Evolutionary conservation across 1,140 invertebrate genomes (phyloP).

Genomic region (Platyscapa corneri): DNA sequence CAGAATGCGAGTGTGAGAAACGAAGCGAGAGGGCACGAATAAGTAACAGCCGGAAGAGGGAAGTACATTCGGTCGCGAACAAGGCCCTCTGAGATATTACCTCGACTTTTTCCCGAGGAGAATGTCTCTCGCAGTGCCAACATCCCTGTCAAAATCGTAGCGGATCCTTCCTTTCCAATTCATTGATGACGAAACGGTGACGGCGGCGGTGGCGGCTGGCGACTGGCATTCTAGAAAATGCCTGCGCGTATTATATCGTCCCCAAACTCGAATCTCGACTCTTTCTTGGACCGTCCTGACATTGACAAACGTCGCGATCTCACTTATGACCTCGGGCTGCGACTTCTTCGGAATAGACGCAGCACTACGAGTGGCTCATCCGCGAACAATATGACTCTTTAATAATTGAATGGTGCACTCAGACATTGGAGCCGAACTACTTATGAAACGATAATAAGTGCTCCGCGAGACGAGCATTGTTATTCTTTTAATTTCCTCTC

Average conservation of each 20-base stretch:
- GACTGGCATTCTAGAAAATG: neutral
- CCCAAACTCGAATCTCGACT: too few relatives aligned
- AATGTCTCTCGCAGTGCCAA: constrained; percentile 23
- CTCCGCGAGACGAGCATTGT: too few relatives aligned
- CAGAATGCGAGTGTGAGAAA: neutral
- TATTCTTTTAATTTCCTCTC: too few relatives aligned
- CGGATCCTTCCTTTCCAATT: constrained; percentile 37
- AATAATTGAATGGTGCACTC: neutral
- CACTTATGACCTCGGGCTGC: neutral
- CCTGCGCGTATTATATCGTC: too few relatives aligned
- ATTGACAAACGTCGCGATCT: neutral
- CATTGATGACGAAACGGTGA: constrained; percentile 7
- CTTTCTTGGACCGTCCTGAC: too few relatives aligned
- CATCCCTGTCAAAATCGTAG: constrained; percentile 24
- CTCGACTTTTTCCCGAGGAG: constrained; percentile 23
- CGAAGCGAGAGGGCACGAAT: neutral
- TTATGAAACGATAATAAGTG: too few relatives aligned
- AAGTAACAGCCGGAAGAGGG: neutral
- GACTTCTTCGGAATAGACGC: neutral
- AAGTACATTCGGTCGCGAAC: neutral
- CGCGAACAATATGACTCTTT: neutral
- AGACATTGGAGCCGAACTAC: neutral
- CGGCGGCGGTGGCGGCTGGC: neutral
- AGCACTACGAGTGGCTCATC: neutral
- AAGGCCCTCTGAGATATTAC: constrained; percentile 40